phyloP scores from a whole-genome alignment of 92 coral and sea anemone species.

The Epizoanthus fatuus region DNA sequence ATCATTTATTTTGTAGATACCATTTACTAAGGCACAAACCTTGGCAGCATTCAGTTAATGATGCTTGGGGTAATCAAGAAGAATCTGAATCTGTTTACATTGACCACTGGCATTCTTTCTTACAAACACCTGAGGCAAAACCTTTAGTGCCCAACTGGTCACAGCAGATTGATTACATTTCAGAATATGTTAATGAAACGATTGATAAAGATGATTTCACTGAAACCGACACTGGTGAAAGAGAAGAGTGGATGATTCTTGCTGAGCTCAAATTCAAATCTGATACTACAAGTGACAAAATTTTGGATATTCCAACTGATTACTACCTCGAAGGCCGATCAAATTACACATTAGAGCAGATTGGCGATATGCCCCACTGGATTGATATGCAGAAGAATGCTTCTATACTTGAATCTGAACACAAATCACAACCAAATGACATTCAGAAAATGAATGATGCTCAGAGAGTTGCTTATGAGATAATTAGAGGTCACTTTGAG shows the following conservation, averaged over 20 bases:
- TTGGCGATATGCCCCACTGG: constrained; percentile 77
- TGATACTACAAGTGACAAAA: not conserved
- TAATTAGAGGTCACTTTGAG: constrained; percentile 52
- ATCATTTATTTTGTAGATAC: constrained; percentile 61
- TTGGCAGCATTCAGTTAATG: constrained; percentile 49
- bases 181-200: constrained; percentile 5
- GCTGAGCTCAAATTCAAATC: constrained; percentile 56
- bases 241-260: constrained; percentile 69
- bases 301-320: constrained; percentile 19
- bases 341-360: constrained; percentile 29
- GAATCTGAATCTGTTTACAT: constrained; percentile 56
- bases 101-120: constrained; percentile 40
- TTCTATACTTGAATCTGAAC: not conserved
- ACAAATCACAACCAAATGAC: constrained; percentile 18
- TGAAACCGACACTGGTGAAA: constrained; percentile 30
- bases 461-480: constrained; percentile 65
- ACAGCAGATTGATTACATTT: constrained; percentile 48
- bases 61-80: constrained; percentile 54
- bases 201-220: not conserved
- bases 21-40: constrained; percentile 67
- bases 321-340: constrained; percentile 17
- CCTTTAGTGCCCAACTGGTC: constrained; percentile 41
- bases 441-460: constrained; percentile 22
- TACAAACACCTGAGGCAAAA: constrained; percentile 44
- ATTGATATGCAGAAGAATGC: constrained; percentile 51